A percentile compares a stretch with the other conserved stretches of the same genome.
These are phyloP conservation scores for Ichneumon xanthorius DNA, from an alignment of 2,888 invertebrate species.

Conservation along the genomic window DNA sequence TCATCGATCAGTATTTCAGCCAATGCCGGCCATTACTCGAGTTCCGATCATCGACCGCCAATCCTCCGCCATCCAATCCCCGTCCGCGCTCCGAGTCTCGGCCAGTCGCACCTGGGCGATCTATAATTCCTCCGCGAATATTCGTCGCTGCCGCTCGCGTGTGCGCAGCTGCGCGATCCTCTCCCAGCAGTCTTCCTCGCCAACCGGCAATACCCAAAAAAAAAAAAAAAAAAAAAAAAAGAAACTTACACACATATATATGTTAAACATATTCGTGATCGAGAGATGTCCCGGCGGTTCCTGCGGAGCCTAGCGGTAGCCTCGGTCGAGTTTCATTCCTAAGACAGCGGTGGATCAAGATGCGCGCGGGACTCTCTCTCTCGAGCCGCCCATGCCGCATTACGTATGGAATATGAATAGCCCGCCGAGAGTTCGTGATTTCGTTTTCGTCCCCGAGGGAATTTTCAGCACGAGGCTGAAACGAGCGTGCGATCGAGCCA, in stretches of 20 bases:
- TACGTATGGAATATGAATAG: conserved; percentile 68
- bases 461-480: conserved; percentile 61
- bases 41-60: too few relatives aligned
- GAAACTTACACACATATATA: conserved; percentile 10
- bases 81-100: too few relatives aligned
- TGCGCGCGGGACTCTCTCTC: conserved; percentile 46
- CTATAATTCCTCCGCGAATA: not conserved
- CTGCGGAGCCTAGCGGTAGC: conserved; percentile 25
- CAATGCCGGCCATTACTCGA: too few relatives aligned
- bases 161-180: too few relatives aligned
- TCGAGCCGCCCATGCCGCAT: conserved; percentile 45
- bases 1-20: too few relatives aligned
- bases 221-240: not conserved
- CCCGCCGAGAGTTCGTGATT: conserved; percentile 66
- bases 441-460: conserved; percentile 63
- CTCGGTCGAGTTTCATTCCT: conserved; percentile 63
- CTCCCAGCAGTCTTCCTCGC: too few relatives aligned
- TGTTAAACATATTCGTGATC: conserved; percentile 62
- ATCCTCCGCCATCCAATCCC: too few relatives aligned
- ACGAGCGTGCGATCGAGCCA: conserved; percentile 38
- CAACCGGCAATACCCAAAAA: too few relatives aligned
- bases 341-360: conserved; percentile 64
- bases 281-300: conserved; percentile 55
- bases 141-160: not conserved
- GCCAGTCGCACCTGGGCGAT: not conserved